Base-by-base conservation (phyloP, 2,797 vertebrate genomes). In the Gymnodraco acuticeps region DNA sequence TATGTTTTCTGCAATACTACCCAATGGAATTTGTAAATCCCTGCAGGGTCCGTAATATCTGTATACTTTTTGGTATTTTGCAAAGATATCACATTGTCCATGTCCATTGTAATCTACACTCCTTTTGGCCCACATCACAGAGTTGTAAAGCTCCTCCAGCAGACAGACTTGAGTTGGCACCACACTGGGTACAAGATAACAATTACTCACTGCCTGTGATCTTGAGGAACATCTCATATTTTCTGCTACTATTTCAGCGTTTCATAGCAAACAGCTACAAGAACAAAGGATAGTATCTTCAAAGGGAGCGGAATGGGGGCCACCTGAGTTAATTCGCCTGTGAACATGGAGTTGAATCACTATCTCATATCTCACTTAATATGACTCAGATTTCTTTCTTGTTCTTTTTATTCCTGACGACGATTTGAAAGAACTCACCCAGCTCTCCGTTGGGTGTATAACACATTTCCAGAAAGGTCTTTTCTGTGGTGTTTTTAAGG, bases 201-300 rank as follows among this genome's bases (percentile, higher is more conserved):
- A 48, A 5, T 75, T 23, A 14, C 64, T 72, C 59, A 31, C 59
- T 67, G 52, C 75, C 46, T 86, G 63, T 68, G 71, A 86, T 86
- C 76, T 69, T 55, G 27, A 84, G 46, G 61, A 87, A 56, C 74
- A 83, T 82, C 71, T 82, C 54, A 67, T 64, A 61, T 82, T 86
- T 78, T 84, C 58, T 85, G 71, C 79, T 65, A 60, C 80, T 73
- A 43, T 72, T 73, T 73, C 56, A 59, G 71, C 67, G 70, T 82
- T 87, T 80, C 82, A 84, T 84, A 75, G 66, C 67, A 77, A 68
- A 78, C 81, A 86, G 82, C 86, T 87, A 83, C 59, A 10, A 61
- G 77, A 87, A 87, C 85, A 92, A 91, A 89, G 66, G 50, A 52
- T 66, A n/a, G 20, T 50, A 60, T 74, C 82, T 88, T 90, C 77